Conservation (phyloP, 2,888 invertebrate species). For the Drosophila mimica region DNA sequence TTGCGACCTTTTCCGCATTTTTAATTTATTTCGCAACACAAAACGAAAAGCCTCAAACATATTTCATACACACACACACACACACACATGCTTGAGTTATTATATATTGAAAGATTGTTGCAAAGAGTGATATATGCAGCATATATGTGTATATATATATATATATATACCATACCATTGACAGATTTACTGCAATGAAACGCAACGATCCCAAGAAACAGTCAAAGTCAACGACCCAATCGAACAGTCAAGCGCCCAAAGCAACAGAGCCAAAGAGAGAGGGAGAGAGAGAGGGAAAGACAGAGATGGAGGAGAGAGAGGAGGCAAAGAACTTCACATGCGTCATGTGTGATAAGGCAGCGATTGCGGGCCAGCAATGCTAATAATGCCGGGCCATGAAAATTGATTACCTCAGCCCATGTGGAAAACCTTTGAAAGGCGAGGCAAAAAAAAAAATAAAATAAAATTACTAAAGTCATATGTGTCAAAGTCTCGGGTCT, state of each 20-base stretch:
- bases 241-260: conserved; percentile 7
- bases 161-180: conserved; percentile 47
- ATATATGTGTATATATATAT: not conserved
- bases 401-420: conserved; percentile 57
- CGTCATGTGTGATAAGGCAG: conserved; percentile 2
- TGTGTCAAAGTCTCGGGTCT: conserved; percentile 45
- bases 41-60: conserved; percentile 13
- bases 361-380: not conserved
- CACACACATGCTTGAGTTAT: conserved; percentile 34
- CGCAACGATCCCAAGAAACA: conserved; percentile 42
- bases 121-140: conserved; percentile 53
- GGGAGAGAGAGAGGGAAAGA: conserved; percentile 1
- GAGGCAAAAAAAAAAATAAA: conserved; percentile 14
- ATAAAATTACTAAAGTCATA: conserved; percentile 32
- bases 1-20: conserved; percentile 64
- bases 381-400: conserved; percentile 45
- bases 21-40: conserved; percentile 52
- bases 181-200: conserved; percentile 74
- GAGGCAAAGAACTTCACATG: not conserved
- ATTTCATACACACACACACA: conserved; percentile 17
- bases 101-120: conserved; percentile 41
- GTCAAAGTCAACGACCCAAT: conserved; percentile 53
- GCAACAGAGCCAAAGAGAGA: not conserved
- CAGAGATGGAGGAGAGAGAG: not conserved
- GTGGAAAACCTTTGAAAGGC: conserved; percentile 28